Evolutionary conservation across 2,797 vertebrate genomes (phyloP).

Genomic region (Setipinna tenuifilis): DNA sequence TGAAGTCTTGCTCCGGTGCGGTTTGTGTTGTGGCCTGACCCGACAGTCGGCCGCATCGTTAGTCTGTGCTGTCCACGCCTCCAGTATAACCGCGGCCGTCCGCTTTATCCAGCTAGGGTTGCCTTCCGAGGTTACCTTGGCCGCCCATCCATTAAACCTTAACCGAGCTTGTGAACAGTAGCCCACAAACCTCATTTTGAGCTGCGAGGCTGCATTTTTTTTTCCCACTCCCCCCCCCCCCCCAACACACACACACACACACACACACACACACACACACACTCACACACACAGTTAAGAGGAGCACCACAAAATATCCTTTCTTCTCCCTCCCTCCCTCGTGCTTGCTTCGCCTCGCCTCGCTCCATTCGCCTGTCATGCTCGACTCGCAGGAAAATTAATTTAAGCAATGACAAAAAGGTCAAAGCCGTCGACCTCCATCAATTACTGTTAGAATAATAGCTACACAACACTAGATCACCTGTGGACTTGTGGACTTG

Average conservation of each 20-base stretch:
- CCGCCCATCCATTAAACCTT: neutral
- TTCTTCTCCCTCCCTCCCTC: too few relatives aligned
- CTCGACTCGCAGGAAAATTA: slow-evolving; percentile 26
- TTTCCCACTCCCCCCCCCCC: neutral
- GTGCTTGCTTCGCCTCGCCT: neutral
- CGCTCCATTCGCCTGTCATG: neutral
- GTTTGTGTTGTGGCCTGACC: neutral
- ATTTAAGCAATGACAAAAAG: slow-evolving; percentile 44
- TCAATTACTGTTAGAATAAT: slow-evolving; percentile 32
- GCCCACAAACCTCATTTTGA: slow-evolving; percentile 42
- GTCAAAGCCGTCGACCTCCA: slow-evolving; percentile 25
- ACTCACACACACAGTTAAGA: neutral
- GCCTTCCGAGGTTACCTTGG: neutral
- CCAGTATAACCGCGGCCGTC: neutral
- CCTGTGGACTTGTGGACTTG: neutral
- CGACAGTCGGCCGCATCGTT: neutral
- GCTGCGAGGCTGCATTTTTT: neutral
- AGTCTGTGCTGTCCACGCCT: neutral
- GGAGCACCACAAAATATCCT: neutral
- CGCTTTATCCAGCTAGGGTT: neutral
- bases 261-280: neutral
- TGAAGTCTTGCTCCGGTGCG: neutral
- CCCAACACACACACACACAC: neutral
- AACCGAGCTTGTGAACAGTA: neutral
- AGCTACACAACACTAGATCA: neutral